Percentiles rank a stretch among this genome's conserved stretches.
These are phyloP conservation scores for Enteromius anoplus DNA, from an alignment of 2,797 vertebrate species.

Conservation along the genomic window DNA sequence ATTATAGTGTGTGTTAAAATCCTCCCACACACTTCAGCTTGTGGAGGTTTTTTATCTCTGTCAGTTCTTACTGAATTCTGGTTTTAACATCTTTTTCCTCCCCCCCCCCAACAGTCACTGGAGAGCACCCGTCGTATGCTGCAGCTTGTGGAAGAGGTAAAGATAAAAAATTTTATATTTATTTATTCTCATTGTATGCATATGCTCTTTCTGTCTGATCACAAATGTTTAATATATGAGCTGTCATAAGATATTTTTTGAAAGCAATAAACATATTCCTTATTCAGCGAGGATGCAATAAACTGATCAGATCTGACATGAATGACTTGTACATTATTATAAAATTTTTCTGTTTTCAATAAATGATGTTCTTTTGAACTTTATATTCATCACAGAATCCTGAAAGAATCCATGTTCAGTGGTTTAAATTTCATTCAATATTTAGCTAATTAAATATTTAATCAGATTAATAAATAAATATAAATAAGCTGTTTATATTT, in stretches of 20 bases:
- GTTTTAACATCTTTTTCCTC: slow-evolving; percentile 50
- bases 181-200: slow-evolving; percentile 7
- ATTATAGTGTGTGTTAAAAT: slow-evolving; percentile 19
- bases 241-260: not conserved
- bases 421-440: not conserved
- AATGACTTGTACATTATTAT: not conserved
- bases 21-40: slow-evolving; percentile 18
- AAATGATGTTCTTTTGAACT: not conserved
- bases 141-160: slow-evolving; percentile 99
- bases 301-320: not conserved
- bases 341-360: not conserved
- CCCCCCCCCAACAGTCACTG: slow-evolving; percentile 83
- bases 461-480: not conserved
- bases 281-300: not conserved
- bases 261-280: not conserved
- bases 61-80: not conserved
- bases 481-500: not conserved
- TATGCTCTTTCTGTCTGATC: not conserved
- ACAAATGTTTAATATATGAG: not conserved
- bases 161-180: slow-evolving; percentile 10
- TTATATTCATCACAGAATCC: not conserved
- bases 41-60: not conserved
- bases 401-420: not conserved
- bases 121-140: slow-evolving; percentile 99
- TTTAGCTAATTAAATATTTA: not conserved